Conservation (phyloP, 2,888 invertebrate species). For the Pristionchus entomophagus region DNA sequence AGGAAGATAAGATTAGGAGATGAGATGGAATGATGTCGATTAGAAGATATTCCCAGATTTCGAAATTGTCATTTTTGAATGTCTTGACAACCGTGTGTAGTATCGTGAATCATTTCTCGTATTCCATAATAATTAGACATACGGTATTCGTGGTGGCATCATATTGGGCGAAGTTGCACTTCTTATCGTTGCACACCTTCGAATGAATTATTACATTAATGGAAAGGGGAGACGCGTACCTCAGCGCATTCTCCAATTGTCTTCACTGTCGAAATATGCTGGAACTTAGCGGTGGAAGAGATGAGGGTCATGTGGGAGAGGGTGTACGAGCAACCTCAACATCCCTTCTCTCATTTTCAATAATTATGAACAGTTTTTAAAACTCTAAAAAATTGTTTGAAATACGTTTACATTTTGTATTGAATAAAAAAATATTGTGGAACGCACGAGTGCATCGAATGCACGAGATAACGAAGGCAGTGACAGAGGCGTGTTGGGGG, state of each 20-base stretch:
- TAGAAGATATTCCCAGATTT: too few species aligned
- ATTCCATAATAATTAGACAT: too few species aligned
- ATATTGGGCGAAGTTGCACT: slow-evolving; percentile 71
- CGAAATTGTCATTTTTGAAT: not conserved
- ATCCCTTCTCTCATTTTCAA: not conserved
- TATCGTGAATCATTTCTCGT: too few species aligned
- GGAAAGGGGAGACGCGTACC: not conserved
- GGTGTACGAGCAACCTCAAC: slow-evolving; percentile 71
- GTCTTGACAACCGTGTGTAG: too few species aligned
- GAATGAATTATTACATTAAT: not conserved
- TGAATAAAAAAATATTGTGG: not conserved
- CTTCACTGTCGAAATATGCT: slow-evolving; percentile 59
- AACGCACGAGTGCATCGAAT: slow-evolving; percentile 71
- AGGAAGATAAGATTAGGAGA: not conserved
- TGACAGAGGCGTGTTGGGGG: slow-evolving; percentile 73
- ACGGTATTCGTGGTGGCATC: slow-evolving; percentile 67
- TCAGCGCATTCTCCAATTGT: slow-evolving; percentile 72
- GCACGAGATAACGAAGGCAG: slow-evolving; percentile 74
- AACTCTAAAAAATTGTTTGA: too few species aligned
- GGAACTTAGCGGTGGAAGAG: slow-evolving; percentile 62
- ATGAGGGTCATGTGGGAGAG: slow-evolving; percentile 64
- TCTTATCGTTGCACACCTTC: slow-evolving; percentile 60
- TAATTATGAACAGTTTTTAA: too few species aligned
- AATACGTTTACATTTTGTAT: too few species aligned
- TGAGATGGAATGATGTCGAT: too few species aligned